Base-by-base conservation (phyloP, 2,797 vertebrate species). In the Poeciliopsis gracilis region DNA sequence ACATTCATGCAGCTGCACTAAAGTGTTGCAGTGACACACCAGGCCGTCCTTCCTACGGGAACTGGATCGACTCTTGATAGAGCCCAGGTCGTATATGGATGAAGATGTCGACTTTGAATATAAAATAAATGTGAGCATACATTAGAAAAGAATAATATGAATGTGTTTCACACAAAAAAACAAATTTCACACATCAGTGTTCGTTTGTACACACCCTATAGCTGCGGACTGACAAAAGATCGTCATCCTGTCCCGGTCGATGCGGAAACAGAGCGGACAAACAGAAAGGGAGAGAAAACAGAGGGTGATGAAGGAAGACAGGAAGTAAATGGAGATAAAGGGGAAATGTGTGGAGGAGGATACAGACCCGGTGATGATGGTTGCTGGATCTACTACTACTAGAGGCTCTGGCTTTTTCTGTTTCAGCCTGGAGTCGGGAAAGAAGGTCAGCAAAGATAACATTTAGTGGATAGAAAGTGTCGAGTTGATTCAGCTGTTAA, bases 311-410 rank as follows among this genome's bases (percentile, higher is more conserved):
- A 81, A 81, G 84, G 84, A 89, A 78, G 79, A 87, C 77, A 77
- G 79, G 77, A 92, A 91, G 84, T 53, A 55, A 20, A 83, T 77
- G 69, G 45, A 86, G 83, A 81, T 55, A 86, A 87, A 83, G 77
- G 82, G 88, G 84, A 87, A 89, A 82, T 81, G 88, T 53, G 83
- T 66, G 82, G 55, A 89, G 63, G 70, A 72, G 81, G 91, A 93
- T 97, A 99, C 98, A 95, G 96, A 99, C 97, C 98, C 96, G 96
- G 74, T 91, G 95, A 86, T 94, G 96, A 89, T 88, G 94, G 88
- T 81, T 96, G 94, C 94, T 96, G 92, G 96, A 94, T 88, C 90
- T 94, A 91, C 91, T 94, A 92, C 85, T 91, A 90, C 94, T 94
- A 94, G 96, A 95, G 90, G 96, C 89, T 93, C 95, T 95, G 94